Conservation (phyloP, 2,797 vertebrate species). For the Chrosomus eos region DNA sequence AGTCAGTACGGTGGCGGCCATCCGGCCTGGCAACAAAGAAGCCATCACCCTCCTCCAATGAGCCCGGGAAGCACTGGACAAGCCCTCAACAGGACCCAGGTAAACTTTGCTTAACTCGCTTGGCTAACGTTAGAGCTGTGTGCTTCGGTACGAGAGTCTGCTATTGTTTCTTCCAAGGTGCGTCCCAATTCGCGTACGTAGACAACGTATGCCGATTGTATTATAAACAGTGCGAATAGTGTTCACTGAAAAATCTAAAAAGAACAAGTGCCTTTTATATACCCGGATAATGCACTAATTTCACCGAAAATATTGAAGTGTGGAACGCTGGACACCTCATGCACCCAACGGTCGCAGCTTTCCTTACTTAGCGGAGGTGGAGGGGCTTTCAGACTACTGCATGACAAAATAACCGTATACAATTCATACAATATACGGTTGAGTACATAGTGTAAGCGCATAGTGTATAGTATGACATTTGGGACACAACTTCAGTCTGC, state of each 20-base stretch:
- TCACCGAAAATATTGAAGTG: neutral
- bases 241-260: neutral
- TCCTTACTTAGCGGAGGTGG: neutral
- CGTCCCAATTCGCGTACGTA: neutral
- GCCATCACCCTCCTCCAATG: constrained; percentile 90
- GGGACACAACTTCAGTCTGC: constrained; percentile 62
- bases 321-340: neutral
- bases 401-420: neutral
- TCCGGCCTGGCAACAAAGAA: constrained; percentile 92
- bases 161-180: constrained; percentile 83
- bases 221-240: neutral
- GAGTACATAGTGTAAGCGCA: neutral
- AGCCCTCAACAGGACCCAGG: constrained; percentile 88
- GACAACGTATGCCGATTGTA: neutral
- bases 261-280: neutral
- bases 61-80: constrained; percentile 93
- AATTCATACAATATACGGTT: neutral
- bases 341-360: neutral
- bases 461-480: constrained; percentile 7
- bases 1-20: constrained; percentile 81
- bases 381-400: neutral
- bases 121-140: constrained; percentile 41
- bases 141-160: constrained; percentile 80
- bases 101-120: constrained; percentile 75
- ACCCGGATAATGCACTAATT: neutral